These are phyloP conservation scores for Protobothrops flavoviridis DNA, from an alignment of 2,113 vertebrate species.

Conservation along the genomic window DNA sequence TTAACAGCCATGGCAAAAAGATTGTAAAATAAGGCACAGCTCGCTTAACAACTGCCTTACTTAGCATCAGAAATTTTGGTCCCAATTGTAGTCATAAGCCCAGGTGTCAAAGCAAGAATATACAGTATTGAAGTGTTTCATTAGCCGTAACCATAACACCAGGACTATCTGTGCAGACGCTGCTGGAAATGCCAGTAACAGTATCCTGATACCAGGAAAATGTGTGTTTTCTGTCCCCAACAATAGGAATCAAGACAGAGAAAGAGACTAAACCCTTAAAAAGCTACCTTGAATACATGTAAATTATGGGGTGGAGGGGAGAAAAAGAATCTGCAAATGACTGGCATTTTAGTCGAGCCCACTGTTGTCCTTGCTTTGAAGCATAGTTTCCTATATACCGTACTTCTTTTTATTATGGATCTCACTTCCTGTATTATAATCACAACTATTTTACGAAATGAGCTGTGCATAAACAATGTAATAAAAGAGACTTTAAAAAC, in stretches of 20 bases:
- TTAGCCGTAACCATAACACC: no score
- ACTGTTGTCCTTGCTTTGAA: neutral
- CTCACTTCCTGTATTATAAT: neutral
- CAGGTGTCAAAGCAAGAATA: neutral
- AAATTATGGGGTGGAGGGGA: neutral
- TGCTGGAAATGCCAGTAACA: neutral
- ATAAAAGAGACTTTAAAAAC: neutral
- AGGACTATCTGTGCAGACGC: neutral
- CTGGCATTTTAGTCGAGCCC: neutral
- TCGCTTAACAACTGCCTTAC: neutral
- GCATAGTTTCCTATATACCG: neutral
- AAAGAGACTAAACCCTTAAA: neutral
- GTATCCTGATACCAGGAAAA: neutral
- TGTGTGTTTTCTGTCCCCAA: neutral
- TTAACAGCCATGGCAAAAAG: neutral
- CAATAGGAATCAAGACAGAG: neutral
- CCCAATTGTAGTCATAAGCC: neutral
- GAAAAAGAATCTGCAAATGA: neutral
- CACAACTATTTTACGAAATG: neutral
- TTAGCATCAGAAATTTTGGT: neutral
- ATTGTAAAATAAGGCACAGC: neutral
- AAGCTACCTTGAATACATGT: neutral
- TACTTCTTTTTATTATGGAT: neutral
- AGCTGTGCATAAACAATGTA: neutral
- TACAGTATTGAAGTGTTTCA: no score